These are phyloP conservation scores for Zaprionus inermis DNA, from an alignment of 1,140 invertebrate genomes.

Conservation along the genomic window DNA sequence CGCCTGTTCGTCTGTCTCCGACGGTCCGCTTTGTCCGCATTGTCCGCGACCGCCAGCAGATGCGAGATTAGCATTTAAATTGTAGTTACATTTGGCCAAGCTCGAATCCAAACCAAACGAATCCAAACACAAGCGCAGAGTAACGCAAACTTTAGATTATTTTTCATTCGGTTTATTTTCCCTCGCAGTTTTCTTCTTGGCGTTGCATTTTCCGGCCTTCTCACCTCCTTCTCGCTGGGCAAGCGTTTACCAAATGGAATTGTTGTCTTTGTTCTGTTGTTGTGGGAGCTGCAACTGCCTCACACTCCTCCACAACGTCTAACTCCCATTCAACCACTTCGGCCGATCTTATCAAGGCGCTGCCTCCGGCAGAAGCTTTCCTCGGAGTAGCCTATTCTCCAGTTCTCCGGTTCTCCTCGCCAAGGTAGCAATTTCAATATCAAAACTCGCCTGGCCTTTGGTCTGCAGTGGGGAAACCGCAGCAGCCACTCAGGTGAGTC, in stretches of 20 bases:
- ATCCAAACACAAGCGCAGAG: constrained; percentile 38
- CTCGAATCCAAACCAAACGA: constrained; percentile 43
- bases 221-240: constrained; percentile 32
- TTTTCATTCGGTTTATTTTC: constrained; percentile 67
- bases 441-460: constrained; percentile 77
- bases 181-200: constrained; percentile 47
- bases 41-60: constrained; percentile 67
- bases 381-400: constrained; percentile 35
- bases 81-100: constrained; percentile 72
- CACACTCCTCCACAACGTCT: constrained; percentile 34
- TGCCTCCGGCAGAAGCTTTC: constrained; percentile 70
- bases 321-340: constrained; percentile 31
- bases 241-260: constrained; percentile 79
- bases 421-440: constrained; percentile 81
- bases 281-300: constrained; percentile 54
- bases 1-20: constrained; percentile 36
- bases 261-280: constrained; percentile 72
- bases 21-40: constrained; percentile 50
- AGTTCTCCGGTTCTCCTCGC: constrained; percentile 55
- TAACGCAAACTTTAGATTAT: constrained; percentile 57
- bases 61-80: constrained; percentile 77
- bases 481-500: constrained; percentile 64
- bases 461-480: constrained; percentile 49
- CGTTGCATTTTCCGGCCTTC: constrained; percentile 47
- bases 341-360: constrained; percentile 69